Evolutionary conservation across 2,888 invertebrate genomes (phyloP), one percentile per base, ranked within the genome.

Genomic region (Pelosia muscerda): DNA sequence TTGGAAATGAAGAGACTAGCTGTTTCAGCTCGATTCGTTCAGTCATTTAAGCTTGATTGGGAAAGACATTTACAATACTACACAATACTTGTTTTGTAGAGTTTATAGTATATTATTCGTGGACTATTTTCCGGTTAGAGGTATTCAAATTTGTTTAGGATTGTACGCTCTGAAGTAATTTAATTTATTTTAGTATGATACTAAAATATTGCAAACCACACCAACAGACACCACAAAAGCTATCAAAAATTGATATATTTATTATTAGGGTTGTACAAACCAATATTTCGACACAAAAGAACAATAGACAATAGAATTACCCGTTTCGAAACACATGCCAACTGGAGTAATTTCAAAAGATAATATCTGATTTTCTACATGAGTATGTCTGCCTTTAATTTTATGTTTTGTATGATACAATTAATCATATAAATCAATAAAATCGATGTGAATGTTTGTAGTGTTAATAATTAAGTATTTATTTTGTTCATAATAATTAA

Each of bases 251-350:
- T 22, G 34, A 34, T 38, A 49, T 49, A 49, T 49, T 49, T 49
- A 49, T 49, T 49, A 49, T 49, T 66, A 57, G 15, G 57, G 70
- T 74, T 69, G 77, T 78, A 61, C 76, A 65, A 49, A 75, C 70
- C 69, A 79, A 79, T 71, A 49, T 78, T 71, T 70, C 11, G 31
- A 60, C 58, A 70, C 68, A 68, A 77, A 63, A 66, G 71, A 49
- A 49, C 49, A 86, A 87, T 86, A 81, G 80, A 87, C 86, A 87
- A 88, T 84, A 85, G 84, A 89, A 88, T 87, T 78, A 81, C 76
- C 38, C 66, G n/a, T 15, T 59, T 80, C 70, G 49, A 49, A 49
- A 49, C 71, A 61, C 28, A 67, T 69, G n/a, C n/a, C n/a, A n/a
- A 59, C 63, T 61, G 34, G 72, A 68, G 68, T 71, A 70, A 71